Evolutionary conservation across 2,888 invertebrate genomes (phyloP).

Genomic region (Brenthis daphne): DNA sequence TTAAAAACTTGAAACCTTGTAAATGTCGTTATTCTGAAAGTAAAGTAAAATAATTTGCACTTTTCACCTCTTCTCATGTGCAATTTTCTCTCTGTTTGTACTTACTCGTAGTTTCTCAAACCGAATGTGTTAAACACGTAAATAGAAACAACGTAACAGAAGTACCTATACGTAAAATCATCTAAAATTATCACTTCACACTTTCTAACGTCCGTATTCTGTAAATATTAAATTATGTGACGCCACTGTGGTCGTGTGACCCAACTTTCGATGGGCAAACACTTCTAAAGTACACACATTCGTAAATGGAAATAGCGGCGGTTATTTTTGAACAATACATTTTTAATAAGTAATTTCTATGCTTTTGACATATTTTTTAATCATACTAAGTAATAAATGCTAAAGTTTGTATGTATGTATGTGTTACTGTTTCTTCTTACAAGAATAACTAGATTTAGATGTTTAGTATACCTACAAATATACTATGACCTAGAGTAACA

Average conservation of each 20-base stretch:
- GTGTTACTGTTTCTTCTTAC: too few relatives aligned
- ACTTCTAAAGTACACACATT: conserved; percentile 40
- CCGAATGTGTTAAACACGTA: background rate
- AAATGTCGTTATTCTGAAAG: too few relatives aligned
- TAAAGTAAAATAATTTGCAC: conserved; percentile 4
- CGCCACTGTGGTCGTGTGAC: conserved; percentile 45
- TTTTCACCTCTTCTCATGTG: background rate
- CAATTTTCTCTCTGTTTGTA: conserved; percentile 1
- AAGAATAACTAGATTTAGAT: too few relatives aligned
- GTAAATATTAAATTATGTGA: conserved; percentile 32
- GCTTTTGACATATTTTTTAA: too few relatives aligned
- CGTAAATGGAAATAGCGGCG: conserved; percentile 13
- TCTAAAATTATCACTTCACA: conserved; percentile 13
- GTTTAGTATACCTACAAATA: too few relatives aligned
- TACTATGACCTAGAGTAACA: too few relatives aligned
- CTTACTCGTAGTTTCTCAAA: background rate
- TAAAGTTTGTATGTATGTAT: too few relatives aligned
- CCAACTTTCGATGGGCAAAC: conserved; percentile 62
- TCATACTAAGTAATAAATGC: too few relatives aligned
- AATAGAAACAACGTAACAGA: background rate
- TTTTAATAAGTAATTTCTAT: too few relatives aligned
- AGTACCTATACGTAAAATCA: background rate
- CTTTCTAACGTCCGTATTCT: conserved; percentile 5
- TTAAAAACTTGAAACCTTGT: too few relatives aligned
- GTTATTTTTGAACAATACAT: background rate